Conservation (phyloP, 2,888 invertebrate species). For the Trissonchulus sp. region DNA sequence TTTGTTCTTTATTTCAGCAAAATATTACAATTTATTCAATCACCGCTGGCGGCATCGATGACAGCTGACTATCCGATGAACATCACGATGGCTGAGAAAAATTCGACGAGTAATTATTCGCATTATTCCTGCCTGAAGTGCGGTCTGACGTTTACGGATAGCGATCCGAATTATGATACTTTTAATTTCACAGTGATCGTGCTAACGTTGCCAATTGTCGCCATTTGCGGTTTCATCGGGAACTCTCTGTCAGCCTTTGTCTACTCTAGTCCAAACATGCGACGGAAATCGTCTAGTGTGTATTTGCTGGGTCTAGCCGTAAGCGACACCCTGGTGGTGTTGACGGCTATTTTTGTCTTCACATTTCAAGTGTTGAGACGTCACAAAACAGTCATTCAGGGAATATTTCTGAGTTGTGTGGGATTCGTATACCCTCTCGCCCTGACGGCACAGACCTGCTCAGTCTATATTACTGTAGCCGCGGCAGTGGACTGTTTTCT, state of each 20-base stretch:
- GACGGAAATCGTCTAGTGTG: conserved; percentile 43
- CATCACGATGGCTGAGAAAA: too few species aligned
- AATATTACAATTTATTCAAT: too few species aligned
- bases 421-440: conserved; percentile 43
- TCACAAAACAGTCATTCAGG: neutral
- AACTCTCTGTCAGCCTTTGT: conserved; percentile 45
- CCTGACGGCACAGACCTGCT: conserved; percentile 49
- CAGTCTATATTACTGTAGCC: conserved; percentile 49
- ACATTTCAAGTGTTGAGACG: conserved; percentile 27
- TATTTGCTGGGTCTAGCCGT: conserved; percentile 32
- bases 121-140: conserved; percentile 52
- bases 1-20: too few species aligned
- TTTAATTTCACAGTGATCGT: conserved; percentile 41
- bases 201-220: conserved; percentile 44
- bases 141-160: conserved; percentile 16
- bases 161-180: conserved; percentile 8
- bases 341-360: conserved; percentile 36
- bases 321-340: conserved; percentile 8
- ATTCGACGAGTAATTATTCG: too few species aligned
- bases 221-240: conserved; percentile 45
- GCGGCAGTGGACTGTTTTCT: conserved; percentile 50
- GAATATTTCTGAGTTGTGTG: conserved; percentile 2
- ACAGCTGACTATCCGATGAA: too few species aligned
- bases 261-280: conserved; percentile 46
- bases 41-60: too few species aligned